Evolutionary conservation across 2,797 vertebrate species (phyloP).

Genomic region (Ptychadena robeensis): DNA sequence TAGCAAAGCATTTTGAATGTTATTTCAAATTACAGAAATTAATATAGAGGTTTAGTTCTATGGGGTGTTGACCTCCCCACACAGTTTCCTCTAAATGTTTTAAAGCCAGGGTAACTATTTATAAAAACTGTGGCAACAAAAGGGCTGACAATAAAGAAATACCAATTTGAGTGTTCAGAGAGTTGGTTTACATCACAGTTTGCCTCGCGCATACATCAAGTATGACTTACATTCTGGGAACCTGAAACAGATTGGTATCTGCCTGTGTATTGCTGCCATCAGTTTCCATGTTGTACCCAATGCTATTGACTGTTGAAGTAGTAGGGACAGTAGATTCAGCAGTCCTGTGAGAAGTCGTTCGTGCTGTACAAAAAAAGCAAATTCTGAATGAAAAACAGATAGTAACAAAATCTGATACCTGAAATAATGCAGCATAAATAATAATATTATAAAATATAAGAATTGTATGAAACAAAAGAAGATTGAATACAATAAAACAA

Average conservation of each 20-base stretch:
- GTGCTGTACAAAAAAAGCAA: constrained; percentile 79
- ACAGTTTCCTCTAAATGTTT: no score
- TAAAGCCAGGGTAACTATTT: no score
- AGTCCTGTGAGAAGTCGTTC: constrained; percentile 82
- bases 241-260: constrained; percentile 91
- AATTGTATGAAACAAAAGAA: background rate
- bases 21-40: no score
- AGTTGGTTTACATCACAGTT: no score
- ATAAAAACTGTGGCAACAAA: no score
- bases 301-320: constrained; percentile 87
- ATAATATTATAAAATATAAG: background rate
- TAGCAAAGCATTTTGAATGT: no score
- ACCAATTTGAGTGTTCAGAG: no score
- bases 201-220: no score
- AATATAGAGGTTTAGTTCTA: no score
- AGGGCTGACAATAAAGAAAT: no score
- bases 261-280: constrained; percentile 85
- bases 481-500: background rate
- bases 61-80: no score
- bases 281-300: constrained; percentile 88
- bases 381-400: background rate
- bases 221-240: constrained; percentile 92
- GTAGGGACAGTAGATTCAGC: constrained; percentile 87
- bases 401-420: background rate
- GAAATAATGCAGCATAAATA: no score